Percentiles rank a stretch among this genome's conserved stretches.
Evolutionary conservation across 2,113 vertebrate species (phyloP).

Genomic region (Zosterops japonicus): DNA sequence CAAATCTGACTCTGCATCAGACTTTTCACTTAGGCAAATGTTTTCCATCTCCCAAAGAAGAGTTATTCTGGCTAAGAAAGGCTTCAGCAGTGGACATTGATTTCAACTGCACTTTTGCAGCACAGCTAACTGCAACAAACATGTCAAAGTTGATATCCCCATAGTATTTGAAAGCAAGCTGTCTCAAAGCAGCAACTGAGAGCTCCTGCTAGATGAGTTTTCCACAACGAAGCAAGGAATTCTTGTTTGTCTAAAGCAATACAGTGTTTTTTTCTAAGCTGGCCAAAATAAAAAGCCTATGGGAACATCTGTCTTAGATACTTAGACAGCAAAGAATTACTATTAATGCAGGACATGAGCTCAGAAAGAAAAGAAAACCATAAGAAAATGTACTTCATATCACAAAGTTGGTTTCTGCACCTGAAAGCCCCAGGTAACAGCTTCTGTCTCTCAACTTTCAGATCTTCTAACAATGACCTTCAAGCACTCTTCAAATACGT

Average conservation of each 20-base stretch:
- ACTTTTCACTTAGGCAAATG: not conserved
- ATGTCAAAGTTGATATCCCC: not conserved
- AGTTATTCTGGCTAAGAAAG: not conserved
- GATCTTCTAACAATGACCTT: not conserved
- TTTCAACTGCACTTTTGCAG: not conserved
- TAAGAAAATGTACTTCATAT: not conserved
- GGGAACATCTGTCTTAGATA: not conserved
- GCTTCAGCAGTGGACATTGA: not conserved
- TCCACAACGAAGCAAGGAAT: not conserved
- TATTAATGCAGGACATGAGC: not conserved
- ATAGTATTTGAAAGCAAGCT: not conserved
- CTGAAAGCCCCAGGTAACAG: not conserved
- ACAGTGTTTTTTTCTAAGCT: not conserved
- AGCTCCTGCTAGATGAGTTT: not conserved
- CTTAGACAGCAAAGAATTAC: not conserved
- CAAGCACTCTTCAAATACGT: not conserved
- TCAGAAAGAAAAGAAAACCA: not conserved
- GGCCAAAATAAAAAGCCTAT: not conserved
- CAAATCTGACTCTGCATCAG: not conserved
- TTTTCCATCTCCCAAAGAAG: not conserved
- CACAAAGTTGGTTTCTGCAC: not conserved
- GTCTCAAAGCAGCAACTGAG: not conserved
- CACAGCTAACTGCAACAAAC: not conserved
- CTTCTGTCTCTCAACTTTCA: not conserved
- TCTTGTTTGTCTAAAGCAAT: not conserved